phyloP scores from a whole-genome alignment of 2,113 vertebrate species.

The Phycodurus eques region DNA sequence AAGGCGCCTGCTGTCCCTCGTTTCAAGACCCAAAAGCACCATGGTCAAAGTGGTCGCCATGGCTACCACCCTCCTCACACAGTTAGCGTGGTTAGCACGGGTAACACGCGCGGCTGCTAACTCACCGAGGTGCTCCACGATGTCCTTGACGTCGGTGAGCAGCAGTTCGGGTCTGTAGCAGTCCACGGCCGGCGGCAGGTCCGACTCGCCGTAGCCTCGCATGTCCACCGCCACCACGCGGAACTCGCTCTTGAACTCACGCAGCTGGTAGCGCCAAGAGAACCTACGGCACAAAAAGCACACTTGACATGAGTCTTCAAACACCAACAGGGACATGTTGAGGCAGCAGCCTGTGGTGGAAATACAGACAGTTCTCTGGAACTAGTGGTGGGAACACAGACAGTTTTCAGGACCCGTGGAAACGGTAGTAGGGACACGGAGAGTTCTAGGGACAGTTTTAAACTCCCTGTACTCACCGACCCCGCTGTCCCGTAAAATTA shows the following conservation, averaged over 20 bases:
- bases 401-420: background rate
- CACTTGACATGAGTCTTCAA: no score
- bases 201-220: constrained; percentile 94
- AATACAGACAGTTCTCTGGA: background rate
- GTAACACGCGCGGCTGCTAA: background rate
- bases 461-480: no score
- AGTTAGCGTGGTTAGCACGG: background rate
- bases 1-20: background rate
- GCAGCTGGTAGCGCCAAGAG: constrained; percentile 94
- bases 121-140: constrained; percentile 94
- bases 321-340: background rate
- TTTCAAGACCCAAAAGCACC: background rate
- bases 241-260: constrained; percentile 97
- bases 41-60: background rate
- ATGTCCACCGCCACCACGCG: constrained; percentile 95
- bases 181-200: constrained; percentile 82
- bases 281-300: constrained; percentile 75
- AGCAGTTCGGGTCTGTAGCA: constrained; percentile 88
- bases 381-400: no score
- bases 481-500: no score
- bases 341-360: background rate
- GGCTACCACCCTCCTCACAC: background rate
- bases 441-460: no score
- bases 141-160: constrained; percentile 92
- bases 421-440: no score